These are phyloP conservation scores for Heteromormyrus szaboi DNA, from an alignment of 2,797 vertebrate species.

Conservation along the genomic window DNA sequence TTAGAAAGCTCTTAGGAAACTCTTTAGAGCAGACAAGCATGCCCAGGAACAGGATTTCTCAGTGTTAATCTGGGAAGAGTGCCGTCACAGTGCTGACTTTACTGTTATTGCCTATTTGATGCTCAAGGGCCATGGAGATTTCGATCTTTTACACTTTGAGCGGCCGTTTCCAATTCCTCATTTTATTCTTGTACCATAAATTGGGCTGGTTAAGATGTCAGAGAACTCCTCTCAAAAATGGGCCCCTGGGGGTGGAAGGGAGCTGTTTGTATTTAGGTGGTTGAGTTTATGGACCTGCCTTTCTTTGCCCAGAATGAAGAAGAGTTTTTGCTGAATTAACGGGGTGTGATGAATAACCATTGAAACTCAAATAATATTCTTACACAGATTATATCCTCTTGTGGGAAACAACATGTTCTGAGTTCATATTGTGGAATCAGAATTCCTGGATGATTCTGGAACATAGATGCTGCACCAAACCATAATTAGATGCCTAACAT, in stretches of 20 bases:
- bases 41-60: not conserved
- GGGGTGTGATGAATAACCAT: constrained; percentile 1
- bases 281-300: constrained; percentile 8
- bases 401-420: not conserved
- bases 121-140: not conserved
- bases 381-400: not conserved
- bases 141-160: not conserved
- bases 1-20: not conserved
- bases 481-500: not conserved
- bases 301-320: not conserved
- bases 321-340: constrained; percentile 14
- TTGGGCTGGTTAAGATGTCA: constrained; percentile 14
- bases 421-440: not conserved
- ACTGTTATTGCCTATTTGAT: constrained; percentile 6
- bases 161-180: not conserved
- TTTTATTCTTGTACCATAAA: not conserved
- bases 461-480: not conserved
- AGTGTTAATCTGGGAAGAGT: not conserved
- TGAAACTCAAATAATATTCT: not conserved
- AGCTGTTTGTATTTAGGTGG: constrained; percentile 15
- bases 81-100: not conserved
- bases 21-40: not conserved
- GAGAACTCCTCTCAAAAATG: not conserved
- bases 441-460: not conserved
- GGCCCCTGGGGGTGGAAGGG: not conserved